Base-by-base conservation (phyloP, 2,888 invertebrate species). In the Polydesmus complanatus region DNA sequence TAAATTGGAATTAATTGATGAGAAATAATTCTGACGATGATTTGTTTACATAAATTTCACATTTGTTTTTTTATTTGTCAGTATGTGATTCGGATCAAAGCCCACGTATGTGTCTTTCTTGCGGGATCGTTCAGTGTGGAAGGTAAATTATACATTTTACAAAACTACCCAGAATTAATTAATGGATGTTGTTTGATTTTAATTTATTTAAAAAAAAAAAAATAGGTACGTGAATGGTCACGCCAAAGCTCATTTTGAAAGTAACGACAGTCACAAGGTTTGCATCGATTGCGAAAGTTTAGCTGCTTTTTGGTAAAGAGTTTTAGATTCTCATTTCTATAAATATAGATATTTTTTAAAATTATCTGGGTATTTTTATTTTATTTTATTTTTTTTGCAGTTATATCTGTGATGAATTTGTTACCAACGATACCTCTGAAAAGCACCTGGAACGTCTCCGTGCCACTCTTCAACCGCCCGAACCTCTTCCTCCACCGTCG, bases 401-500 rank as follows among this genome's bases (percentile, higher is more conserved):
- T 74, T 87, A 87, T 72, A 78, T 79, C 71, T 88, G 88, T 77
- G 86, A 88, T 74, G 87, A 87, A 68, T 87, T 83, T 77, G 81
- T 86, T 58, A 80, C 81, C 67, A 85, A 86, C 74, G 86, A 86
- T 71, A 78, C 82, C 50, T 77, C 78, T 66, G 74, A 77, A 66
- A 69, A 70, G 22, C 70, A 71, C 59, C 60, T 74, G 55, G 70
- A 72, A 58, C 67, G 68, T 60, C 66, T 75, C 25, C 67, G 74
- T 60, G 68, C 69, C 64, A 66, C 68, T 59, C 64, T 74, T 21
- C 69, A 72, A 66, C 61, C 68, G 51, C 67, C 67, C 61, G 68
- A 69, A 69, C 69, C n/a, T n/a, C n/a, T n/a, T n/a, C n/a, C n/a
- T n/a, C n/a, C n/a, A n/a, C n/a, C n/a, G n/a, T n/a, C n/a, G n/a